A percentile compares a stretch with the other conserved stretches of the same genome.
phyloP scores from a whole-genome alignment of 1,140 invertebrate species.

The Drosophila ficusphila region DNA sequence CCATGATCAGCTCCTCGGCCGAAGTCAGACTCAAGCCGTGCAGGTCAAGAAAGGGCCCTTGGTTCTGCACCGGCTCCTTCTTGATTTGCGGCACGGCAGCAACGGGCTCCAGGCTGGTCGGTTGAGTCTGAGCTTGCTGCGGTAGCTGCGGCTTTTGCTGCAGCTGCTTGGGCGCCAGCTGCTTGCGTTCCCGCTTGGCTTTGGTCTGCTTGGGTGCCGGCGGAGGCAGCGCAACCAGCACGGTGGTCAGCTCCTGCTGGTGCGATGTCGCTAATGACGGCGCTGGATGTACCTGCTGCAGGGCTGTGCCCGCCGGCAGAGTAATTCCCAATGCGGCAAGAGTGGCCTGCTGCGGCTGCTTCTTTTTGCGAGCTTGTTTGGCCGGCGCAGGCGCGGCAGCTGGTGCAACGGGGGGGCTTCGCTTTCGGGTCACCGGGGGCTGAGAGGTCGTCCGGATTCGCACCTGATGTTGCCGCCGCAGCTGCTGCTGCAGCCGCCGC shows the following conservation, averaged over 20 bases:
- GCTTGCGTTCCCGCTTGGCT: conserved; percentile 74
- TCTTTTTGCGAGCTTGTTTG: conserved; percentile 69
- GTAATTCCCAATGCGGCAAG: conserved; percentile 68
- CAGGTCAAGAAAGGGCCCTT: conserved; percentile 64
- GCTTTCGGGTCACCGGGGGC: conserved; percentile 16
- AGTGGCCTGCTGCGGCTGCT: conserved; percentile 66
- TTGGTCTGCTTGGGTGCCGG: conserved; percentile 59
- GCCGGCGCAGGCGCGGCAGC: conserved; percentile 26
- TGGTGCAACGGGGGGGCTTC: conserved; percentile 8
- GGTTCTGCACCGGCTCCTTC: conserved; percentile 61
- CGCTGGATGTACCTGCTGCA: conserved; percentile 58
- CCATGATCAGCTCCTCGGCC: conserved; percentile 82
- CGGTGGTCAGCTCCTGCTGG: conserved; percentile 27
- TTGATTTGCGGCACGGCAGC: conserved; percentile 58
- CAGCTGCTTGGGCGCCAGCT: conserved; percentile 70
- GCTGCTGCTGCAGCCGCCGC: conserved; percentile 59
- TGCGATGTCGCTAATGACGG: conserved; percentile 5
- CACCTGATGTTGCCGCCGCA: conserved; percentile 21
- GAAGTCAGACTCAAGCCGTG: conserved; percentile 77
- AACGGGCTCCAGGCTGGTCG: background rate
- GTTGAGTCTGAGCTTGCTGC: conserved; percentile 5
- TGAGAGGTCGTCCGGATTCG: conserved; percentile 14
- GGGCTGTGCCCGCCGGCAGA: conserved; percentile 62
- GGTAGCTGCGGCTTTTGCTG: conserved; percentile 58
- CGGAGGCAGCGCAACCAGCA: conserved; percentile 24